Evolutionary conservation across 1,140 invertebrate genomes (phyloP).

Genomic region (Brachystomella parvula): DNA sequence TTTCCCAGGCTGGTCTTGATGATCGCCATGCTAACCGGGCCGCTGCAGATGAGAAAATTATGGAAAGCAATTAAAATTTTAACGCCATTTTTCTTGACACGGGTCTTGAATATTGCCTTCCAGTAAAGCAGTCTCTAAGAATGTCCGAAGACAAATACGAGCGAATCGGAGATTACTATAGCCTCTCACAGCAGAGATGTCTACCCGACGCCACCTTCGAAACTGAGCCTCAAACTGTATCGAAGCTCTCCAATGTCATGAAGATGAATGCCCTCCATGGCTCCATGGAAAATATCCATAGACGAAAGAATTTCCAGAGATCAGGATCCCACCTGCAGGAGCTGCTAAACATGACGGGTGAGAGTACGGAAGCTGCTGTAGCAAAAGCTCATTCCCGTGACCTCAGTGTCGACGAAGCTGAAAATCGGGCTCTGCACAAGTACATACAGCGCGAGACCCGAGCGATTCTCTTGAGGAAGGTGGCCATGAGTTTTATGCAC

Average conservation of each 20-base stretch:
- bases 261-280: not conserved
- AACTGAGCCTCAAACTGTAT: too few species aligned
- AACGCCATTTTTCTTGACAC: too few species aligned
- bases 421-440: not conserved
- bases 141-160: too few species aligned
- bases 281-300: slow-evolving; percentile 2
- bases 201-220: too few species aligned
- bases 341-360: not conserved
- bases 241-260: not conserved
- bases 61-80: too few species aligned
- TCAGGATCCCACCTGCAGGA: not conserved
- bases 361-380: not conserved
- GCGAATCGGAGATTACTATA: too few species aligned
- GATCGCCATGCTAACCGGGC: too few species aligned
- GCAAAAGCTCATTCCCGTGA: not conserved
- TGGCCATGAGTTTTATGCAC: not conserved
- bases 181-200: too few species aligned
- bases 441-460: not conserved
- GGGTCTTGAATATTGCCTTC: too few species aligned
- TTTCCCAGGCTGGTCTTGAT: too few species aligned
- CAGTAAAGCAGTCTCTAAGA: too few species aligned
- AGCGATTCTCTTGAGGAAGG: not conserved
- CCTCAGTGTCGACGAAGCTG: not conserved
- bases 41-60: too few species aligned
- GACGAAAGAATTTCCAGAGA: not conserved